phyloP scores from a whole-genome alignment of 2,888 invertebrate genomes.

The Abscondita cerata region DNA sequence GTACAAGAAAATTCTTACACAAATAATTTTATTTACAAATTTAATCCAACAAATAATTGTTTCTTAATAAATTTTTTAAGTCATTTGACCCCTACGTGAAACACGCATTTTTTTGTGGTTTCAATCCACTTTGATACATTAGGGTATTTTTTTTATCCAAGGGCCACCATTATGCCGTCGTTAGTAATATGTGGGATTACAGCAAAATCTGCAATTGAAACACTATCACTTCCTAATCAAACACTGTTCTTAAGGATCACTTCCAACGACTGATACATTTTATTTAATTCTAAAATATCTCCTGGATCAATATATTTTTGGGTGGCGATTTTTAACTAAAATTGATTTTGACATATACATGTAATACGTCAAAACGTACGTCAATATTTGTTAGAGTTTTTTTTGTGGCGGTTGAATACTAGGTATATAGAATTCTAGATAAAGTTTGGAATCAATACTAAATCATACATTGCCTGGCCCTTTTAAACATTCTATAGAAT shows the following conservation, averaged over 20 bases:
- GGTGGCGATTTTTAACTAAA: background rate
- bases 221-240: background rate
- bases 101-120: background rate
- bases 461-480: too few relatives aligned
- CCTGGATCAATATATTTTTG: too few relatives aligned
- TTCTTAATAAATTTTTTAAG: background rate
- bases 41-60: too few relatives aligned
- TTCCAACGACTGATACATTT: background rate
- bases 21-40: too few relatives aligned
- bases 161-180: background rate
- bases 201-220: constrained; percentile 2
- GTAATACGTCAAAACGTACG: too few relatives aligned
- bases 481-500: too few relatives aligned
- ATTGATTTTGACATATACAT: constrained; percentile 31
- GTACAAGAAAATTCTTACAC: too few relatives aligned
- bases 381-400: too few relatives aligned
- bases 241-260: background rate
- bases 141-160: background rate
- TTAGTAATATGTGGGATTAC: background rate
- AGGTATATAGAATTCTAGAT: too few relatives aligned
- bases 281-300: background rate
- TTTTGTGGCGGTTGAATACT: too few relatives aligned
- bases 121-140: background rate
- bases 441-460: too few relatives aligned
- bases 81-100: background rate